Evolutionary conservation across 2,113 vertebrate genomes (phyloP).

Genomic region (Phaethon lepturus): DNA sequence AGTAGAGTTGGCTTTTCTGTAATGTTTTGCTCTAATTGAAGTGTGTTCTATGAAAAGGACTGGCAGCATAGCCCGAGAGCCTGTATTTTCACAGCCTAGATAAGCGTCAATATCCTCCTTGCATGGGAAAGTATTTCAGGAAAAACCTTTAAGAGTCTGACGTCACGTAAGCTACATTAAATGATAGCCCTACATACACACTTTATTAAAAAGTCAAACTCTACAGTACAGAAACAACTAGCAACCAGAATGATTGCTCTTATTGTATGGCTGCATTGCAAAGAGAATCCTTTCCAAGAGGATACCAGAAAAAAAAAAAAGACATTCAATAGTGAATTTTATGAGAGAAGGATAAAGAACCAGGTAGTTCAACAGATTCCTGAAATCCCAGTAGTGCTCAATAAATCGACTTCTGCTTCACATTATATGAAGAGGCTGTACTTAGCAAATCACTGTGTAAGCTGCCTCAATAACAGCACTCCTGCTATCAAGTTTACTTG

Average conservation of each 20-base stretch:
- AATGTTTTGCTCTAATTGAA: not conserved
- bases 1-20: not conserved
- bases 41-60: not conserved
- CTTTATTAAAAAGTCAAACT: constrained; percentile 8
- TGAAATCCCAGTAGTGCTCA: constrained; percentile 74
- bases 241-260: not conserved
- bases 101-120: accelerated
- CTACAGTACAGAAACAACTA: not conserved
- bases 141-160: not conserved
- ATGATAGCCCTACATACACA: not conserved
- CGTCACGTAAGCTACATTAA: not conserved
- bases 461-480: constrained; percentile 78
- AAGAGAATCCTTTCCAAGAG: constrained; percentile 43
- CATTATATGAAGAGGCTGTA: constrained; percentile 79
- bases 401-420: constrained; percentile 79
- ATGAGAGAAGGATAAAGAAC: constrained; percentile 56
- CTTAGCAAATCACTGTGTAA: constrained; percentile 81
- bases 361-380: constrained; percentile 75
- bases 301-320: constrained; percentile 24
- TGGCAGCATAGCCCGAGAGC: not conserved
- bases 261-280: constrained; percentile 1
- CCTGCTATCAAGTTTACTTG: constrained; percentile 78
- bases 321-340: constrained; percentile 52
- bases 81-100: not conserved
- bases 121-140: not conserved